Conservation (phyloP, 2,888 invertebrate genomes). For the Stenoptilia bipunctidactyla region DNA sequence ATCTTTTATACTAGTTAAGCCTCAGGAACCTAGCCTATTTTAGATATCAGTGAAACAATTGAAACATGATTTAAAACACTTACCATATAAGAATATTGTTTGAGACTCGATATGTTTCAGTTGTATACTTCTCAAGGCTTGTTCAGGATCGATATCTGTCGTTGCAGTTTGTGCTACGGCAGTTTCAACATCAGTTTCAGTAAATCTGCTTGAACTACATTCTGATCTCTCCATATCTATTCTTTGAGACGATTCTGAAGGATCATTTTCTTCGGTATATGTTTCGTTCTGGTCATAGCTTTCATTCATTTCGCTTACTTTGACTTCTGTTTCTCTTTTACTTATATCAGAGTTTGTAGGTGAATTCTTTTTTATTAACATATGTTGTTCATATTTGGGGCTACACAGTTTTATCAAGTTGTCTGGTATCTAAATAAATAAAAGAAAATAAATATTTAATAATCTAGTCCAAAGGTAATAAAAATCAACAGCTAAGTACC, state of each 20-base stretch:
- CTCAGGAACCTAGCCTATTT: no score
- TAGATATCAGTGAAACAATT: no score
- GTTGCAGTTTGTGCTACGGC: no score
- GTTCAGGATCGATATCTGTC: no score
- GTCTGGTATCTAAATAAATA: slow-evolving; percentile 40
- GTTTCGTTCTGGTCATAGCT: neutral
- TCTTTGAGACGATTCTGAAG: neutral
- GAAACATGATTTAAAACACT: neutral
- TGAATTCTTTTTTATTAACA: slow-evolving; percentile 27
- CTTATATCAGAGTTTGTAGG: neutral
- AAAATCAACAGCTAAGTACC: no score
- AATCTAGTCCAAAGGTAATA: no score
- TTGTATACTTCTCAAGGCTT: no score
- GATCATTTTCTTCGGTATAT: neutral
- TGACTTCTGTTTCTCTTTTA: neutral
- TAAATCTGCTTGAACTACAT: neutral
- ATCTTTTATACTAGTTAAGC: no score
- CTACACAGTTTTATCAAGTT: slow-evolving; percentile 34
- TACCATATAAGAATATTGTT: slow-evolving; percentile 51
- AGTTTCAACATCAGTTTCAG: neutral
- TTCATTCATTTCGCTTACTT: neutral
- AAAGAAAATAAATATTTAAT: neutral
- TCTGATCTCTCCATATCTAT: neutral
- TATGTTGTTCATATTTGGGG: slow-evolving; percentile 26
- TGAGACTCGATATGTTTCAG: slow-evolving; percentile 31